phyloP scores from a whole-genome alignment of 2,888 invertebrate genomes.

The Meganola albula region DNA sequence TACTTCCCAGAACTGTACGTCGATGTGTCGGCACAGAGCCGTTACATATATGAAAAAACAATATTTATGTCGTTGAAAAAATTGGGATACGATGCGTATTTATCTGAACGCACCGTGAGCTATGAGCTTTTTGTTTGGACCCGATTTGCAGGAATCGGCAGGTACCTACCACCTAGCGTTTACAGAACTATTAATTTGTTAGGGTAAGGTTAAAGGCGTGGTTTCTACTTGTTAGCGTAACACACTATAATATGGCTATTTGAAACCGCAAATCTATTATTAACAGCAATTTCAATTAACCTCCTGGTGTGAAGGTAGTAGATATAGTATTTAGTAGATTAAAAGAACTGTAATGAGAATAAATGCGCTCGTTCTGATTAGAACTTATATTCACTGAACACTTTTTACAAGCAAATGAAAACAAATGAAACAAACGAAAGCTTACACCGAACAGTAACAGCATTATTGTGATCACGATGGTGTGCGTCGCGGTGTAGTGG shows the following conservation, averaged over 20 bases:
- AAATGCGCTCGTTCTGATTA: no score
- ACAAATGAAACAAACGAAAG: no score
- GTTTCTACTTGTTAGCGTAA: conserved; percentile 33
- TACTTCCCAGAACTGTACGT: conserved; percentile 65
- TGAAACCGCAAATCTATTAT: conserved; percentile 9
- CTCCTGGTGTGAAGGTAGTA: conserved; percentile 6
- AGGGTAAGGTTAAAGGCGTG: conserved; percentile 53
- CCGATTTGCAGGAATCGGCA: conserved; percentile 69
- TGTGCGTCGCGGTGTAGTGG: no score
- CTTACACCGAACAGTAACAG: no score
- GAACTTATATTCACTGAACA: no score
- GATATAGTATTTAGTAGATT: no score
- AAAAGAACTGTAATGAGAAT: no score
- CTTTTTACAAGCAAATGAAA: no score
- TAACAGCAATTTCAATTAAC: conserved; percentile 4
- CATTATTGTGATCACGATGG: no score
- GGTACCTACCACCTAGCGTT: conserved; percentile 57
- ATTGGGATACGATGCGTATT: conserved; percentile 63
- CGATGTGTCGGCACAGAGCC: conserved; percentile 67
- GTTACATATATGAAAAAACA: conserved; percentile 72
- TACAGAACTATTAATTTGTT: conserved; percentile 61
- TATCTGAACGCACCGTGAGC: conserved; percentile 64
- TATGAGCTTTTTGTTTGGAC: conserved; percentile 65
- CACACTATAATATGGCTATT: conserved; percentile 11
- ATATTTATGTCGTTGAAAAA: conserved; percentile 76